These are phyloP conservation scores for Antigone vipio DNA, from an alignment of 2,113 vertebrate species.

Conservation along the genomic window DNA sequence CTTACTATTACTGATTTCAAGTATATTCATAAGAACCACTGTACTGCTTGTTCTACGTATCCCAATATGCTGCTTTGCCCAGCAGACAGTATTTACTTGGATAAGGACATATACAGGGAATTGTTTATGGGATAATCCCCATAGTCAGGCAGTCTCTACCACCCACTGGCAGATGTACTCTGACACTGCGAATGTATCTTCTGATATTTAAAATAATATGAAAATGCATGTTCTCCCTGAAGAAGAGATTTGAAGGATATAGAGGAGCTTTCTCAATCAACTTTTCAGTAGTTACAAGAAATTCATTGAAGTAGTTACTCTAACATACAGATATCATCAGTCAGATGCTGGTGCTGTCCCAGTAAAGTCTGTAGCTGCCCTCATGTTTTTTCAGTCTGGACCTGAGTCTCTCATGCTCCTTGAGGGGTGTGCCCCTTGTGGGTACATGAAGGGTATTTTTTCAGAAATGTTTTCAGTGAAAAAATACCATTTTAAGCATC, in stretches of 20 bases:
- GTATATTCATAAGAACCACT: background rate
- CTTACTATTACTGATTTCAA: background rate
- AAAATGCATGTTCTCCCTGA: background rate
- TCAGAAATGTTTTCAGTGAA: background rate
- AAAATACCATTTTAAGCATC: background rate
- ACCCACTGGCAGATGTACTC: background rate
- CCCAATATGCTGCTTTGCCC: background rate
- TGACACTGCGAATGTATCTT: background rate
- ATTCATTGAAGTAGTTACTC: background rate
- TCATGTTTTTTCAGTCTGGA: background rate
- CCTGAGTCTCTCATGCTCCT: background rate
- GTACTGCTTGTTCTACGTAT: background rate
- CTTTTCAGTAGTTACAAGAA: background rate
- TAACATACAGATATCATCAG: background rate
- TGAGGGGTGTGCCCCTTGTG: background rate
- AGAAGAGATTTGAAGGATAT: background rate
- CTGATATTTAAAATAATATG: background rate
- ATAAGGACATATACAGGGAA: background rate
- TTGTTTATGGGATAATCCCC: background rate
- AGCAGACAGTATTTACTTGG: fast-evolving
- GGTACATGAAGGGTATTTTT: background rate
- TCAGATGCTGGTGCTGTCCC: background rate
- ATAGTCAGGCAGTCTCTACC: background rate
- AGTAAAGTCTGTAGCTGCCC: background rate
- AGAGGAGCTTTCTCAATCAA: background rate